These are phyloP conservation scores for Taenioides sp. DNA, from an alignment of 2,797 vertebrate species.

Conservation along the genomic window DNA sequence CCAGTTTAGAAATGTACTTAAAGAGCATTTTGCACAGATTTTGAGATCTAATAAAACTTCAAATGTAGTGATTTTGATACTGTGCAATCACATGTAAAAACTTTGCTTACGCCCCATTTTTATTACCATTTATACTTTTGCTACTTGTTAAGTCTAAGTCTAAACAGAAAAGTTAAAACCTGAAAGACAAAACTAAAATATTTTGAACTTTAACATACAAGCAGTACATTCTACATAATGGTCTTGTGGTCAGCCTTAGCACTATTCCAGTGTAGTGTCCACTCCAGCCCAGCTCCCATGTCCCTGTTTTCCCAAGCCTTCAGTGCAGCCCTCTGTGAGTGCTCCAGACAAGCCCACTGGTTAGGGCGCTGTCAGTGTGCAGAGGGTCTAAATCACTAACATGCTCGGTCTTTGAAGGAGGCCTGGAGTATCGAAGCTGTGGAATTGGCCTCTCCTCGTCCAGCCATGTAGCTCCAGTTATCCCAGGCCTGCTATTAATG, in stretches of 20 bases:
- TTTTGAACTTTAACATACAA: no score
- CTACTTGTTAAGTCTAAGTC: no score
- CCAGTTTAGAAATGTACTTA: no score
- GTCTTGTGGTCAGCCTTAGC: not conserved
- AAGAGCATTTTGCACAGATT: no score
- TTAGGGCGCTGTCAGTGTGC: conserved; percentile 62
- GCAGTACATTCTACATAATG: not conserved
- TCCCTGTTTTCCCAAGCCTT: conserved; percentile 14
- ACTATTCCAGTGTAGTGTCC: conserved; percentile 4
- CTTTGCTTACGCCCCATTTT: no score
- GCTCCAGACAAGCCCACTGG: conserved; percentile 59
- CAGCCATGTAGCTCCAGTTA: conserved; percentile 70
- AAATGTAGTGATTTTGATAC: no score
- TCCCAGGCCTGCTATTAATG: conserved; percentile 78
- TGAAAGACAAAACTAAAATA: no score
- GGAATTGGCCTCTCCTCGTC: conserved; percentile 61
- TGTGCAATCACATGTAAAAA: no score
- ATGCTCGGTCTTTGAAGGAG: conserved; percentile 55
- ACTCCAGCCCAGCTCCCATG: conserved; percentile 14
- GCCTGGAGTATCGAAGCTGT: conserved; percentile 45
- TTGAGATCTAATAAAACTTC: no score
- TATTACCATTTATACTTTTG: no score
- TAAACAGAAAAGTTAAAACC: no score
- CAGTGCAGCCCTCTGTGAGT: conserved; percentile 34
- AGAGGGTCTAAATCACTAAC: conserved; percentile 67